Evolutionary conservation across 2,113 vertebrate genomes (phyloP).

Genomic region (Narcine bancroftii): DNA sequence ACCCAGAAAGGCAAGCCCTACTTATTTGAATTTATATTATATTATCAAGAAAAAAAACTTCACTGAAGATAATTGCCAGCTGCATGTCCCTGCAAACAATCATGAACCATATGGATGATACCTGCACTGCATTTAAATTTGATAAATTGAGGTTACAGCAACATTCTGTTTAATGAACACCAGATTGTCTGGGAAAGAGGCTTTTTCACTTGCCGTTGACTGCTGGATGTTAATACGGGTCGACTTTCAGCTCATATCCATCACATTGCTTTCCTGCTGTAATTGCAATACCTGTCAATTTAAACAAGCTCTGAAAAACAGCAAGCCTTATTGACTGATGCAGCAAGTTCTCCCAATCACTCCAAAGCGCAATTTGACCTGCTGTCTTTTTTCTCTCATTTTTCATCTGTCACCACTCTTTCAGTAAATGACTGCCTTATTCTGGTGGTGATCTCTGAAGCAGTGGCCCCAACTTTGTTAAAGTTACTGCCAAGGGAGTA

Average conservation of each 20-base stretch:
- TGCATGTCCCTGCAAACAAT: not conserved
- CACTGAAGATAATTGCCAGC: not conserved
- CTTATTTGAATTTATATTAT: not conserved
- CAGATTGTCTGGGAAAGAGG: not conserved
- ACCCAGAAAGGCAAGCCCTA: too few relatives aligned
- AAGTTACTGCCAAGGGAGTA: not conserved
- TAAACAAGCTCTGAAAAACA: not conserved
- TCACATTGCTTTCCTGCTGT: not conserved
- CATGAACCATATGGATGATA: not conserved
- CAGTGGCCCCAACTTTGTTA: not conserved
- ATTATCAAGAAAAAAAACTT: not conserved
- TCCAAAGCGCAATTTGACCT: not conserved
- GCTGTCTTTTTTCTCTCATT: not conserved
- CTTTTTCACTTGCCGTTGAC: not conserved
- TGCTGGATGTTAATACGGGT: not conserved
- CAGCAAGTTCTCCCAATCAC: not conserved
- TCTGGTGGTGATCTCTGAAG: not conserved
- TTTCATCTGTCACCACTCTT: constrained; percentile 7
- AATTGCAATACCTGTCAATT: constrained; percentile 13
- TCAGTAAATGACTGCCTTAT: not conserved
- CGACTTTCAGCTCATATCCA: not conserved
- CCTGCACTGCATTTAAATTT: not conserved
- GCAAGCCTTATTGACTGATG: not conserved
- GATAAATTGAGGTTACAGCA: not conserved
- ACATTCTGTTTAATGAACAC: not conserved